Base-by-base conservation (phyloP, 2,888 invertebrate species). In the Drosophila anceps region DNA sequence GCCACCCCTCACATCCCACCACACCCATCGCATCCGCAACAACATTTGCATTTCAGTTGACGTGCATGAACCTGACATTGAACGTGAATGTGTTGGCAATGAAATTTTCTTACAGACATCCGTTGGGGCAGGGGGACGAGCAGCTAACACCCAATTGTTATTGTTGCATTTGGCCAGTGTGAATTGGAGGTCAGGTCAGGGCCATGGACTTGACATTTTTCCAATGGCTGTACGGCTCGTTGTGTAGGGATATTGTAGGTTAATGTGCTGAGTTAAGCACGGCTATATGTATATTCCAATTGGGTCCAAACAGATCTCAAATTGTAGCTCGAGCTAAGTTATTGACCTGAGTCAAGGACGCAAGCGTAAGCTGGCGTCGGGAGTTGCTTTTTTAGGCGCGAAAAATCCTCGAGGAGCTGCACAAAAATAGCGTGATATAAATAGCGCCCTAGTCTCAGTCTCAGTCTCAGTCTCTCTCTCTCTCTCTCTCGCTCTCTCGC, bases 311-410 rank as follows among this genome's bases (percentile, higher is more conserved):
- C 44, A 44, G 46, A 61, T 53, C 29, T 27, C 44, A 54, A 48
- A 46, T 60, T 29, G 5, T 2, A 20, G 59, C 54, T 29, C 6
- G 5, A 31, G 57, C 18, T 39, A 82, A 85, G 92, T 87, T 92
- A 91, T 88, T 92, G 92, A 92, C 92, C 92, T 82, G 90, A 91
- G 91, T 90, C 92, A 92, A 92, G 92, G 92, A 91, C 91, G 55
- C 53, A 62, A 31, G 43, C 70, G 43, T 58, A 66, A 37, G 37
- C 48, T 46, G 39, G 39, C 20, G 31, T 20, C 44, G 41, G 54
- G 24, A 35, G 48, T 20, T 31, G 6, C n/a, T 6, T n/a, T 54
- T 77, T 66, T 57, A 63, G 79, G 73, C 76, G 73, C 78, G 76
- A 74, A 74, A 73, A 66, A 43, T 73, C 18, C 39, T 73, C 29